Evolutionary conservation across 2,888 invertebrate species (phyloP).

Genomic region (Epistrophe eligans): DNA sequence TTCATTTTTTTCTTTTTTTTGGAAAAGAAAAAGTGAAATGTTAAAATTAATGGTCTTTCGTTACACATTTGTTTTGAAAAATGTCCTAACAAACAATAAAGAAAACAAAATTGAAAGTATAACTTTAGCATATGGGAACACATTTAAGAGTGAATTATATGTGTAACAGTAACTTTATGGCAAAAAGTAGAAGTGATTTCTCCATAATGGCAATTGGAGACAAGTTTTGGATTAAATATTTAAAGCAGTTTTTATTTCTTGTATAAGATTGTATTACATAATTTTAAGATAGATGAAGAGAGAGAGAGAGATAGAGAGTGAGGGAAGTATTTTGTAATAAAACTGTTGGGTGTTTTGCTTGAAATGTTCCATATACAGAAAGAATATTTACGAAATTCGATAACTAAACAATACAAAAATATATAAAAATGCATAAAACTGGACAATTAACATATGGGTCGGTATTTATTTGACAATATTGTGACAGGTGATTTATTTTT

Average conservation of each 20-base stretch:
- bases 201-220: not conserved
- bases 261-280: not conserved
- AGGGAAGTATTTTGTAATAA: no score
- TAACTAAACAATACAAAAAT: no score
- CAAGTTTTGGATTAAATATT: not conserved
- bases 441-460: no score
- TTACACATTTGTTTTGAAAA: slow-evolving; percentile 37
- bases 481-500: no score
- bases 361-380: no score
- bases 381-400: no score
- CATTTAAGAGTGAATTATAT: slow-evolving; percentile 15
- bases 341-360: no score
- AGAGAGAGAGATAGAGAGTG: no score
- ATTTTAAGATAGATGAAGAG: not conserved
- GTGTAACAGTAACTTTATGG: slow-evolving; percentile 2
- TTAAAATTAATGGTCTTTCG: slow-evolving; percentile 36
- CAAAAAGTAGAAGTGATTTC: not conserved
- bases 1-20: not conserved
- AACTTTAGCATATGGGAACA: slow-evolving; percentile 5
- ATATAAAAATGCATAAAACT: no score
- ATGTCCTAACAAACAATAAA: slow-evolving; percentile 20
- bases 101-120: not conserved
- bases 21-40: slow-evolving; percentile 13
- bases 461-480: no score
- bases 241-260: not conserved